These are phyloP conservation scores for Lota lota DNA, from an alignment of 2,113 vertebrate species.

Conservation along the genomic window DNA sequence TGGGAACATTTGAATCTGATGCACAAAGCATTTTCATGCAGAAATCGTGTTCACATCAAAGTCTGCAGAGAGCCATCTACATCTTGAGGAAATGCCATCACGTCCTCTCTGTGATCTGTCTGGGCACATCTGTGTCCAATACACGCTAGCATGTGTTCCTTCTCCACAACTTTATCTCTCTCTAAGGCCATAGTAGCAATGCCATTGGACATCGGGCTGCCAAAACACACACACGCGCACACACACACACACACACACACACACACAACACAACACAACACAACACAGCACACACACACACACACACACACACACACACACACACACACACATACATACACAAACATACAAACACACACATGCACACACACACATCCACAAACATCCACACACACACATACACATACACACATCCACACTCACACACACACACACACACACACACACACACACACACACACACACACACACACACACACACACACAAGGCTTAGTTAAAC, in stretches of 20 bases:
- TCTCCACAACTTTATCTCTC: constrained; percentile 59
- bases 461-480: constrained; percentile 2
- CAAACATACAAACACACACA: not conserved
- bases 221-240: constrained; percentile 1
- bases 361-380: not conserved
- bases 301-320: not conserved
- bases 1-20: constrained; percentile 82
- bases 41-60: constrained; percentile 87
- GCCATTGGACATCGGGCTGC: constrained; percentile 18
- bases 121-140: constrained; percentile 88
- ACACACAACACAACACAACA: not conserved
- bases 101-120: constrained; percentile 75
- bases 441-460: not conserved
- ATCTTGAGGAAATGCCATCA: constrained; percentile 87
- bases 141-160: constrained; percentile 80
- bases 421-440: not conserved
- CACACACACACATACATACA: constrained; percentile 1
- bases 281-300: constrained; percentile 4
- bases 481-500: not conserved
- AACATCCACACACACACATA: too few species aligned
- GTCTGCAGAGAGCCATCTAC: constrained; percentile 78
- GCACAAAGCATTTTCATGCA: constrained; percentile 86
- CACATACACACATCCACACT: constrained; percentile 6
- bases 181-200: constrained; percentile 47
- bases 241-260: not conserved